Evolutionary conservation across 2,797 vertebrate genomes (phyloP).

Genomic region (Salmo trutta): DNA sequence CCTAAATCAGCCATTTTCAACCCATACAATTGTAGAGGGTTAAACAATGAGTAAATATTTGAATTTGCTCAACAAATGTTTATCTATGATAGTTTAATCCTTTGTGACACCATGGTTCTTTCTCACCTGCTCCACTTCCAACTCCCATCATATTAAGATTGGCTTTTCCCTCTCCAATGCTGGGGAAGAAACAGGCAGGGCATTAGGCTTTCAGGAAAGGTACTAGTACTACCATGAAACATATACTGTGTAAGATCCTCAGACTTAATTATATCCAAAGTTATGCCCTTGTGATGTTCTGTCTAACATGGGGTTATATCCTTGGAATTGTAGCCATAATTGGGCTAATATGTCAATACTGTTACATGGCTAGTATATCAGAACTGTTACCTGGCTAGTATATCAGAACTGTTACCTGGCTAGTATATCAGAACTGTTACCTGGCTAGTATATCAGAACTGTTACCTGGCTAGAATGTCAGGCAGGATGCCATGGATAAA

Average conservation of each 20-base stretch:
- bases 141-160: conserved; percentile 86
- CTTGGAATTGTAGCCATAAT: too few relatives aligned
- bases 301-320: too few relatives aligned
- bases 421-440: not conserved
- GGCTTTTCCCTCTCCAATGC: conserved; percentile 80
- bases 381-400: not conserved
- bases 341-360: not conserved
- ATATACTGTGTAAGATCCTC: not conserved
- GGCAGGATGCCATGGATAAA: conserved; percentile 75
- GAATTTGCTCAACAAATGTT: too few relatives aligned
- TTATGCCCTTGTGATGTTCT: too few relatives aligned
- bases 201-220: not conserved
- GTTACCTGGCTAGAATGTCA: not conserved
- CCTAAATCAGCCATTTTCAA: too few relatives aligned
- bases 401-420: not conserved
- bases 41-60: too few relatives aligned
- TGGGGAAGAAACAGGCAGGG: conserved; percentile 51
- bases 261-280: too few relatives aligned
- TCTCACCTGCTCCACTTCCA: conserved; percentile 88
- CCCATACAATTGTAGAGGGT: too few relatives aligned
- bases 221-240: not conserved
- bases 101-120: not conserved
- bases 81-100: not conserved
- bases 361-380: not conserved
- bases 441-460: not conserved